Percentiles rank a stretch among this genome's conserved stretches.
Conservation (phyloP, 2,113 vertebrate species). For the Onychostruthus taczanowskii region DNA sequence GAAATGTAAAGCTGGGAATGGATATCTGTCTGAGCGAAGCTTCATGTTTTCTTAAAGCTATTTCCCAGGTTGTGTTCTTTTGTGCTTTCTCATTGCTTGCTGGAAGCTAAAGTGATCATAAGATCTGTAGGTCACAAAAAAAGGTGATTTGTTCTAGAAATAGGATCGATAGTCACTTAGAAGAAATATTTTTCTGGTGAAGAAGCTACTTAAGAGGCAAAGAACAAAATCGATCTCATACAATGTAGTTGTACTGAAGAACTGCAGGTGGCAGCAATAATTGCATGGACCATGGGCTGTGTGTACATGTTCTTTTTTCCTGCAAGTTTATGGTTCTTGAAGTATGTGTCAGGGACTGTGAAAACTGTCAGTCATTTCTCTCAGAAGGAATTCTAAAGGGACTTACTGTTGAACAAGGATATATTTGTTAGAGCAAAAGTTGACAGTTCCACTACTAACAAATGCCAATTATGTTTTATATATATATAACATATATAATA, state of each 20-base stretch:
- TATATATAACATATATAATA: too few relatives aligned
- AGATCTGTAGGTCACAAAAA: background rate
- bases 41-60: background rate
- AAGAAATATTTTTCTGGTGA: background rate
- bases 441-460: background rate
- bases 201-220: background rate
- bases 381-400: background rate
- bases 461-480: background rate
- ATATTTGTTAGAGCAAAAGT: background rate
- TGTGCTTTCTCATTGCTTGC: background rate
- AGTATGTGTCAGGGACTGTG: background rate
- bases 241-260: background rate
- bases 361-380: background rate
- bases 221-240: background rate
- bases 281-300: background rate
- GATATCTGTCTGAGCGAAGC: background rate
- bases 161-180: background rate
- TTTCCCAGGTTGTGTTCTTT: background rate
- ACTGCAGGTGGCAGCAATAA: slow-evolving; percentile 48
- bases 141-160: background rate
- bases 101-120: background rate
- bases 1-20: background rate
- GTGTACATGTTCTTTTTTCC: accelerated
- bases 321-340: background rate
- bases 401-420: background rate